Percentiles rank a stretch among this genome's conserved stretches.
These are phyloP conservation scores for Drosophila neocordata DNA, from an alignment of 1,140 invertebrate species.

Conservation along the genomic window DNA sequence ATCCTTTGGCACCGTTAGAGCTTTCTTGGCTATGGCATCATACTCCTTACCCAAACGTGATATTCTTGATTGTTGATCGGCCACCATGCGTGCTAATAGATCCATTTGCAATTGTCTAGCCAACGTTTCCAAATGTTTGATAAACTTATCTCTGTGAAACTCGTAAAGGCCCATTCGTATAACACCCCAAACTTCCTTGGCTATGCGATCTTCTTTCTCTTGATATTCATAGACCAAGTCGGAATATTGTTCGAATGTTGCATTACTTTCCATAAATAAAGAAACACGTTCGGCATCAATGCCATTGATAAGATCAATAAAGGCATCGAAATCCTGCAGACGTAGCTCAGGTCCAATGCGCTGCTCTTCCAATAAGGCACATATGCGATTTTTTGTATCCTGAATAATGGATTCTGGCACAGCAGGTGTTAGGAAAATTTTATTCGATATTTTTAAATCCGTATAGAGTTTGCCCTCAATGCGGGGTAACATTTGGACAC, in stretches of 20 bases:
- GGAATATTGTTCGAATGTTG: slow-evolving; percentile 88
- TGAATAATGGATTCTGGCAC: slow-evolving; percentile 87
- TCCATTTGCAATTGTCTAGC: slow-evolving; percentile 88
- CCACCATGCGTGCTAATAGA: slow-evolving; percentile 89
- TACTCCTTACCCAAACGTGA: slow-evolving; percentile 93
- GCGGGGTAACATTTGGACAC: slow-evolving; percentile 87
- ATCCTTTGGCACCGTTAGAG: slow-evolving; percentile 90
- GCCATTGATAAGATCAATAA: slow-evolving; percentile 90
- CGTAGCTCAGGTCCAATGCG: slow-evolving; percentile 87
- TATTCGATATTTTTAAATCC: slow-evolving; percentile 65
- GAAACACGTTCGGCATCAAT: slow-evolving; percentile 86
- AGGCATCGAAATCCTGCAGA: slow-evolving; percentile 91
- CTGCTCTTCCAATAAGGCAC: slow-evolving; percentile 87
- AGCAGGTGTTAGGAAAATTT: slow-evolving; percentile 85
- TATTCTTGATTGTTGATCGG: slow-evolving; percentile 89
- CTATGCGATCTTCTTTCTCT: slow-evolving; percentile 86
- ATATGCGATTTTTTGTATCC: slow-evolving; percentile 85
- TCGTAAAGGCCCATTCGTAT: slow-evolving; percentile 93
- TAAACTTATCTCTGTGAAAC: slow-evolving; percentile 91
- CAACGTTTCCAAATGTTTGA: slow-evolving; percentile 87
- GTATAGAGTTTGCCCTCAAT: slow-evolving; percentile 85
- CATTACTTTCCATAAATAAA: slow-evolving; percentile 87
- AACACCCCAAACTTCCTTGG: slow-evolving; percentile 86
- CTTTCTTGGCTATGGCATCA: slow-evolving; percentile 90
- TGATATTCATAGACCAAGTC: slow-evolving; percentile 87